Evolutionary conservation across 2,888 invertebrate genomes (phyloP), one percentile per base, ranked within the genome.

Genomic region (Acrobeloides nanus): DNA sequence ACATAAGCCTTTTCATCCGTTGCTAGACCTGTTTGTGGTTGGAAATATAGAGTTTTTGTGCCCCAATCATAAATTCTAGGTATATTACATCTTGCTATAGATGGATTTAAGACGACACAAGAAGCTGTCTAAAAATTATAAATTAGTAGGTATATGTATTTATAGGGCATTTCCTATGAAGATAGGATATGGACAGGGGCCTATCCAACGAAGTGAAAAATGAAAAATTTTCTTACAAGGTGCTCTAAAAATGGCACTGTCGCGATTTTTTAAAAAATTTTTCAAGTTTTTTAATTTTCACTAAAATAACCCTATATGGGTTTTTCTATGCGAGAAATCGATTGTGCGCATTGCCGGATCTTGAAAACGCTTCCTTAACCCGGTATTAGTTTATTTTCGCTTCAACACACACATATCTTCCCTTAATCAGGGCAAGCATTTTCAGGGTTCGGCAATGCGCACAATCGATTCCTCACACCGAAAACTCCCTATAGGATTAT

Each of bases 51-150:
- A 0, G 68, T 66, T 37, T 67, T 67, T 4, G 72, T 69, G 40
- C 73, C 73, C 73, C 73, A 73, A 47, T 71, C 66, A 48, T 62
- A 68, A 38, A 73, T 68, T 48, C 59, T 61, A 15, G 70, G 70
- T 21, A 73, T 51, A 24, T 52, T 53, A 48, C 73, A 73, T 17
- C 72, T 38, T 3, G 73, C 73, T 8, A 73, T 65, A 0, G 73
- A 61, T 1, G 66, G 58, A 41, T 70, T 73, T 37, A 74, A 41
- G 6, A 66, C 62, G 6, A 53, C 55, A 41, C 72, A 72, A 7
- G 64, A 58, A 24, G 69, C 71, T 20, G 58, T 51, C 56, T 57
- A 48, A 38, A 54, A 17, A 20, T n/a, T 15, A 18, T 12, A 15
- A 2, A 41, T 32, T 1, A 3, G 3, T 3, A 2, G 17, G 15